A percentile compares a stretch with the other conserved stretches of the same genome.
phyloP scores from a whole-genome alignment of 1,140 invertebrate species.

The Drosophila repletoides region DNA sequence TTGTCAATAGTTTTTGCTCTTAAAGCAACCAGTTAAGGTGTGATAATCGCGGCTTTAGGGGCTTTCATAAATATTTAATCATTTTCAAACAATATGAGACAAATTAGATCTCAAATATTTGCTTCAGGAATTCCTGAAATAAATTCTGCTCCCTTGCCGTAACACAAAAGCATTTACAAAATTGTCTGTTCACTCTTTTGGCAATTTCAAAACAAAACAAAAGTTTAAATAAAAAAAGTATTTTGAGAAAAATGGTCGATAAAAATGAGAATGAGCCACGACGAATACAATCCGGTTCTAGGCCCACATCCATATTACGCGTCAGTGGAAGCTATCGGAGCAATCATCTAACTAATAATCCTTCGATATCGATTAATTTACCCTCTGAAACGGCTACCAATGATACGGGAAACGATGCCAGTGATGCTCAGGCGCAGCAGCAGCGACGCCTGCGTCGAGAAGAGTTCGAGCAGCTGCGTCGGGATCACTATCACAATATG shows the following conservation, averaged over 20 bases:
- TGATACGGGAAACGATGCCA: slow-evolving; percentile 7
- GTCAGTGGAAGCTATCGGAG: slow-evolving; percentile 24
- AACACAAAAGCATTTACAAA: slow-evolving; percentile 33
- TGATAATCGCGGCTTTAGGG: too few species aligned
- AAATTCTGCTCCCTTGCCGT: neutral
- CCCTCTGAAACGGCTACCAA: neutral
- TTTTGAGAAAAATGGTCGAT: neutral
- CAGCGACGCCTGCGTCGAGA: slow-evolving; percentile 23
- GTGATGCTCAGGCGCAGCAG: slow-evolving; percentile 20
- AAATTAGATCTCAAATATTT: neutral
- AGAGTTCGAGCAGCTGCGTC: slow-evolving; percentile 51
- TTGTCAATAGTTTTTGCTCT: too few species aligned
- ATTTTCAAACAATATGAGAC: too few species aligned
- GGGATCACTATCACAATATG: slow-evolving; percentile 52
- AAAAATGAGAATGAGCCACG: neutral
- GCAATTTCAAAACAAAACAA: neutral
- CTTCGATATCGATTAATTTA: slow-evolving; percentile 36
- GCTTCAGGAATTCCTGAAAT: too few species aligned
- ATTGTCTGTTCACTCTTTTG: slow-evolving; percentile 29
- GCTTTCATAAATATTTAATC: too few species aligned
- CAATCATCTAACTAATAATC: slow-evolving; percentile 1
- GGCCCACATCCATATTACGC: slow-evolving; percentile 30
- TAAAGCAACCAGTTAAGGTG: too few species aligned
- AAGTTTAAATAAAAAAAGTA: neutral
- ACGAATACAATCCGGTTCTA: neutral